phyloP scores from a whole-genome alignment of 2,797 vertebrate species.

The Xiphophorus birchmanni region DNA sequence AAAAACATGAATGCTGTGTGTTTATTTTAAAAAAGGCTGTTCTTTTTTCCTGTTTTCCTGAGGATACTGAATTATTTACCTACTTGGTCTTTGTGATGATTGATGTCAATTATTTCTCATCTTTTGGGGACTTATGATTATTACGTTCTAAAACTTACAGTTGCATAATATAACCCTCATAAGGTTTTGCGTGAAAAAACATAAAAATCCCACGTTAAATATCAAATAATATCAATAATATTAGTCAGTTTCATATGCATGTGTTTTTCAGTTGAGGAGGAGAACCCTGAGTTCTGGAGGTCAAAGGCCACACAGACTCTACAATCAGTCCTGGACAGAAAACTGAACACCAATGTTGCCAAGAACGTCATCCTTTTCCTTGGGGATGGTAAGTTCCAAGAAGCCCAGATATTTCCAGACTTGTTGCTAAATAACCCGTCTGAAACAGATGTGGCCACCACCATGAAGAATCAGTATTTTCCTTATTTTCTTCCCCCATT shows the following conservation, averaged over 20 bases:
- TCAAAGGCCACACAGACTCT: constrained; percentile 68
- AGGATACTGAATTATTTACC: neutral
- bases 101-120: neutral
- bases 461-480: neutral
- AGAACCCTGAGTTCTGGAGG: constrained; percentile 82
- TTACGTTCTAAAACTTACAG: neutral
- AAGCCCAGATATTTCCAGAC: neutral
- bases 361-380: constrained; percentile 82
- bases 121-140: neutral
- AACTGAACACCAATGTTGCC: constrained; percentile 79
- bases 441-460: neutral
- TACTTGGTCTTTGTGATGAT: neutral
- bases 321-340: constrained; percentile 64
- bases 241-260: constrained; percentile 12
- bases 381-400: constrained; percentile 75
- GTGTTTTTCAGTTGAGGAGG: constrained; percentile 71
- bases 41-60: neutral
- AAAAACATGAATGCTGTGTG: neutral
- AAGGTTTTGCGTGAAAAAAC: neutral
- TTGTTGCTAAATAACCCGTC: neutral
- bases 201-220: neutral
- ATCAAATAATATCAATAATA: too few species aligned
- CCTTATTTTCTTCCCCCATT: neutral
- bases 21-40: neutral
- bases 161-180: neutral